Conservation (phyloP, 2,113 vertebrate genomes). For the Corvus moneduloides region DNA sequence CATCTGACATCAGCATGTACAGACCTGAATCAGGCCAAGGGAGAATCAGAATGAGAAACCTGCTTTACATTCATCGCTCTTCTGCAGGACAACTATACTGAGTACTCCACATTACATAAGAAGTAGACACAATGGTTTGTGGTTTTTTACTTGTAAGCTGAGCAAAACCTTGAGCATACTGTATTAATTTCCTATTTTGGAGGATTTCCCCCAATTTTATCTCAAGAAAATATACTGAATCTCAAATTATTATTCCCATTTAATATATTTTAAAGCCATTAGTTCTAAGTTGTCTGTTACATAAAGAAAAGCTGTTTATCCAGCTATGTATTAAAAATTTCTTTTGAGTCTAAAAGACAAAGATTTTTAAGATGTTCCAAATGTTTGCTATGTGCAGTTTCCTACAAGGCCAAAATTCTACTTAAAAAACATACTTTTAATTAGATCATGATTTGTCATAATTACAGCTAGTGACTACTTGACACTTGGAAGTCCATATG, state of each 20-base stretch:
- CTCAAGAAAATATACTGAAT: not conserved
- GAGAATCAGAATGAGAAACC: not conserved
- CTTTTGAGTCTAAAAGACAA: not conserved
- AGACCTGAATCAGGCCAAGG: not conserved
- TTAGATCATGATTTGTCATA: not conserved
- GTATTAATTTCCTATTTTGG: not conserved
- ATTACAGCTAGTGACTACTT: not conserved
- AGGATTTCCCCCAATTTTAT: not conserved
- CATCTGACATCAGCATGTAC: not conserved
- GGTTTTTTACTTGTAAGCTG: not conserved
- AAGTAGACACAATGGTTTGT: not conserved
- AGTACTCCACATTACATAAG: not conserved
- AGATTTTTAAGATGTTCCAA: not conserved
- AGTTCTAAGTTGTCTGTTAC: not conserved
- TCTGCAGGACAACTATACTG: not conserved
- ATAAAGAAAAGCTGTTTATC: not conserved
- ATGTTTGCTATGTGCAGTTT: fast-evolving
- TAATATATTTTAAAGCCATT: not conserved
- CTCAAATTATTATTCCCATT: not conserved
- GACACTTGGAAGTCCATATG: not conserved
- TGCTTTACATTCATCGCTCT: not conserved
- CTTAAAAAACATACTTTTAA: not conserved
- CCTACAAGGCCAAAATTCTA: not conserved
- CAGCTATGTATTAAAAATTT: not conserved
- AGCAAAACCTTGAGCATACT: not conserved